Conservation (phyloP, 2,113 vertebrate species). For the Mus musculus region DNA sequence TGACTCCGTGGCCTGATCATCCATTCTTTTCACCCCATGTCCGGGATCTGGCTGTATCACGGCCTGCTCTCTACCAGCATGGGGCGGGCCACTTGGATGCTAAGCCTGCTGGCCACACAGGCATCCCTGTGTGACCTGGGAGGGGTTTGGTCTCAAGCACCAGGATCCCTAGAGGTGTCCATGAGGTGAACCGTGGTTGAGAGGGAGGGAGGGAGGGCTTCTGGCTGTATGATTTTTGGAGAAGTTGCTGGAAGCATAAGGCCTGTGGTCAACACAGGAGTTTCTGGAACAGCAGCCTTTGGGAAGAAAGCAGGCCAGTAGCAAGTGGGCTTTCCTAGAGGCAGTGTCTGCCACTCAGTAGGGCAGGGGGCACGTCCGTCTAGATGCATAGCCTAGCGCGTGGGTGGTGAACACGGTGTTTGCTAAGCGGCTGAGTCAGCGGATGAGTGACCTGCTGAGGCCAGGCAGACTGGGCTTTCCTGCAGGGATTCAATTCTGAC, state of each 20-base stretch:
- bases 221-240: background rate
- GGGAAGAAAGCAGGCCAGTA: background rate
- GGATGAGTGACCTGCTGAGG: background rate
- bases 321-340: too few species aligned
- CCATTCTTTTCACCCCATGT: background rate
- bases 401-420: background rate
- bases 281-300: background rate
- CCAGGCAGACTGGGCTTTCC: background rate
- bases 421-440: background rate
- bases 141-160: background rate
- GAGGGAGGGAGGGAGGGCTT: background rate
- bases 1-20: background rate
- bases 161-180: background rate
- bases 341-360: background rate
- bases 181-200: fast-evolving
- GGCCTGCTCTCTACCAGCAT: background rate
- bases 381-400: background rate
- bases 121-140: background rate
- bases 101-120: background rate
- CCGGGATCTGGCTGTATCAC: background rate
- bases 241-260: background rate
- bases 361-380: too few species aligned
- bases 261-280: background rate
- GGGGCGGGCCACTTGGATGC: background rate
- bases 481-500: background rate